Conservation (phyloP, 2,113 vertebrate species). For the Pongo abelii region DNA sequence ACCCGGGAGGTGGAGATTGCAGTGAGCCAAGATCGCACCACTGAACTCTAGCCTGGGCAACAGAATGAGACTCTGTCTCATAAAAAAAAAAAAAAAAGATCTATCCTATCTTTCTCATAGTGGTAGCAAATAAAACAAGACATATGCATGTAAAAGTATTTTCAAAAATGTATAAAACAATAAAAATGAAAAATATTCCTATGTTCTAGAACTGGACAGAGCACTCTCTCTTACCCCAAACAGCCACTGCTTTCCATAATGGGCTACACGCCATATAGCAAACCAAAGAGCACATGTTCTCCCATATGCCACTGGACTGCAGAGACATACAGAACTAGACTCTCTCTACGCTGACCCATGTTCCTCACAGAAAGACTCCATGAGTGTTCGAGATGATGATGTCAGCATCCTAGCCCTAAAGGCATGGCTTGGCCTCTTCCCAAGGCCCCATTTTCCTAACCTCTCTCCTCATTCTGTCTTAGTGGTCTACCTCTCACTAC, state of each 20-base stretch:
- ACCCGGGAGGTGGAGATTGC: no score
- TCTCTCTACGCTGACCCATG: not conserved
- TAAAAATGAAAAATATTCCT: conserved; percentile 18
- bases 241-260: not conserved
- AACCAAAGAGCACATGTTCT: not conserved
- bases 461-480: not conserved
- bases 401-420: not conserved
- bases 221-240: not conserved
- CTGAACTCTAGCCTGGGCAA: no score
- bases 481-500: not conserved
- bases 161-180: not conserved
- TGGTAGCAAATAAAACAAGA: not conserved
- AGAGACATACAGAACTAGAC: not conserved
- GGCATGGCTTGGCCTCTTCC: not conserved
- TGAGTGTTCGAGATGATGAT: not conserved
- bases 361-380: not conserved
- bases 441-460: not conserved
- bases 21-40: no score
- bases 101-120: not conserved
- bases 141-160: not conserved
- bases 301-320: not conserved
- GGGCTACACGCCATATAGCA: not conserved
- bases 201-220: not conserved
- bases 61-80: not conserved
- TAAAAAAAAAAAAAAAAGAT: not conserved